Base-by-base conservation (phyloP, 2,888 invertebrate genomes). In the Parelbella ahira region DNA sequence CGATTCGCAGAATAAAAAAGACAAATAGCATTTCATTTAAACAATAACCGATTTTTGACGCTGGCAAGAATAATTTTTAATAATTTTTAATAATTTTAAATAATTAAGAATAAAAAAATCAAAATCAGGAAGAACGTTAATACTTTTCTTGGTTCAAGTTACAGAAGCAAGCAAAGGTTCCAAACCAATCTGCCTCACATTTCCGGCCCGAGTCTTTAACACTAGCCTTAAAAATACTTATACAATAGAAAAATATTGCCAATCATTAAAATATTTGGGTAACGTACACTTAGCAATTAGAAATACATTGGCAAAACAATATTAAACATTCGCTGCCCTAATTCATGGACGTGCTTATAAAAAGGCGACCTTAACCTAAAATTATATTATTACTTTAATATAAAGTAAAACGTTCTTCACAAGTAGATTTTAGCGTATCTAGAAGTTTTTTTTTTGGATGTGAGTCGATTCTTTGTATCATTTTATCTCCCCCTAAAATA, bases 291-390 rank as follows among this genome's bases (percentile, higher is more conserved):
- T 56, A 58, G 54, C 37, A 44, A 53, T 53, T 50, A 51, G 46
- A 54, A 50, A 60, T 54, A 61, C 50, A 53, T 57, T 59, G 63
- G 63, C 67, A 68, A 69, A 60, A 45, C 49, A 65, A 64, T 34
- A 32, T 51, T 56, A 56, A 57, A 50, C 41, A 55, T 69, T 75
- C 69, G 69, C 70, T 77, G 78, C 67, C 70, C 60, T 66, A 65
- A 45, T 56, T 47, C 53, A 56, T 78, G 78, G 79, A 79, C 77
- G 78, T 78, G 70, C 67, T 75, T 68, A 52, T 48, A 42, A 66
- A 67, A 77, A 76, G 80, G 72, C 77, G 53, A 66, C 45, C 74
- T 80, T 80, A 76, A 57, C 50, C 64, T 76, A 73, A 60, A 56
- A 56, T 58, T 53, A 36, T 25, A 6, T 29, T 6, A 56, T 68